Base-by-base conservation (phyloP, 2,888 invertebrate species). In the Yponomeuta cagnagella region DNA sequence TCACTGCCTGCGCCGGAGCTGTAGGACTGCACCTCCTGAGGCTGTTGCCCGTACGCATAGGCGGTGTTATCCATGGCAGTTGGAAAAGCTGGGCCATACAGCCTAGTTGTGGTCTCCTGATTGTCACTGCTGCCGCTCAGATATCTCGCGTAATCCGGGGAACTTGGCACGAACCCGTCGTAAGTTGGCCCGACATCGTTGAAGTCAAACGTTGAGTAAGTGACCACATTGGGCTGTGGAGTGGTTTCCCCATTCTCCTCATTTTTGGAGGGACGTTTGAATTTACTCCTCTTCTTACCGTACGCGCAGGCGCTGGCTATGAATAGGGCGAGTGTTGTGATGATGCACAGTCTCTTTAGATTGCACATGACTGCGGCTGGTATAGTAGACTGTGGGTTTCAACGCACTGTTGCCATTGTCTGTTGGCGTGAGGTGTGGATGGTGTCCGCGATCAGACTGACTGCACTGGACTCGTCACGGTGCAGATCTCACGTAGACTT, bases 201-300 rank as follows among this genome's bases (percentile, higher is more conserved):
- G 74, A 90, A 89, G 70, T 91, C 92, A 70, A 90, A 92, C 65
- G 88, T 89, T 2, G 92, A 90, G 76, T 91, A 91, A 2, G 91
- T 87, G 10, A 91, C 85, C 9, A 92, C 89, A 75, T 82, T 90
- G 10, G 91, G 90, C 73, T 89, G 87, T 5, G 87, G 84, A 15
- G 84, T 86, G 5, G 83, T 81, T 58, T 31, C 30, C 6, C 82
- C 82, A 23, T 86, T 86, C 67, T 84, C 83, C 70, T 81, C 79
- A 9, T 70, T 70, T 74, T 82, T 85, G 52, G 52, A 43, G 0
- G 84, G 82, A 66, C 80, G 79, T 77, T 87, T 89, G 71, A 70
- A 80, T 77, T 82, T 88, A 74, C 81, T 88, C 0, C 77, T 73
- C 78, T 84, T 90, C 74, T 86, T 91, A 69, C 81, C 86, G 72